Percentiles rank a stretch among this genome's conserved stretches.
Conservation (phyloP, 2,888 invertebrate genomes). For the Zaprionus bogoriensis region DNA sequence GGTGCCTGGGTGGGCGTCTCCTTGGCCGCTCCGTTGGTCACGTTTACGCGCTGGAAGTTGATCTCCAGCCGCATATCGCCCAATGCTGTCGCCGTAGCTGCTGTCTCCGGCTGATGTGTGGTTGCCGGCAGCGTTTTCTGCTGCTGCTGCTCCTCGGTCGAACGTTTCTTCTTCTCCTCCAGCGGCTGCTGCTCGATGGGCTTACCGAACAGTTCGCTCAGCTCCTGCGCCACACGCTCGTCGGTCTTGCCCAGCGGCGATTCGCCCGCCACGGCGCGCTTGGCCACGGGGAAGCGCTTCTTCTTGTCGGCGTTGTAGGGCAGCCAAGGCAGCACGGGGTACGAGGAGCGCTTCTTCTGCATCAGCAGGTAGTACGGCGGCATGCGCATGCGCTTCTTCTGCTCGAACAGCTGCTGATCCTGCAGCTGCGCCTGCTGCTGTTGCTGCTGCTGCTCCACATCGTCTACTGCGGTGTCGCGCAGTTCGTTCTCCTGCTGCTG, state of each 20-base stretch:
- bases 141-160: slow-evolving; percentile 70
- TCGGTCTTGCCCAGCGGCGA: slow-evolving; percentile 85
- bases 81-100: slow-evolving; percentile 46
- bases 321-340: slow-evolving; percentile 82
- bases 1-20: slow-evolving; percentile 24
- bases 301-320: slow-evolving; percentile 80
- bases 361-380: slow-evolving; percentile 80
- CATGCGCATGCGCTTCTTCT: slow-evolving; percentile 79
- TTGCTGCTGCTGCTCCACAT: slow-evolving; percentile 2
- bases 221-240: slow-evolving; percentile 87
- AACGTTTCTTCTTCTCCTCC: slow-evolving; percentile 85
- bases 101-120: slow-evolving; percentile 46
- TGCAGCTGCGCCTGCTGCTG: slow-evolving; percentile 66
- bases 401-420: slow-evolving; percentile 78
- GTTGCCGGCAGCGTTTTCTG: slow-evolving; percentile 18
- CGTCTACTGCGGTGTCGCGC: slow-evolving; percentile 1
- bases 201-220: slow-evolving; percentile 86
- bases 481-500: slow-evolving; percentile 80
- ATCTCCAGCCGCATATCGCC: slow-evolving; percentile 71
- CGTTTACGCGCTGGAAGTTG: slow-evolving; percentile 64
- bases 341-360: slow-evolving; percentile 81
- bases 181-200: slow-evolving; percentile 65
- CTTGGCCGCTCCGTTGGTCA: slow-evolving; percentile 35
- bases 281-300: slow-evolving; percentile 87
- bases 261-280: slow-evolving; percentile 85